A percentile compares a stretch with the other conserved stretches of the same genome.
Conservation (phyloP, 2,797 vertebrate species). For the Pempheris klunzingeri region DNA sequence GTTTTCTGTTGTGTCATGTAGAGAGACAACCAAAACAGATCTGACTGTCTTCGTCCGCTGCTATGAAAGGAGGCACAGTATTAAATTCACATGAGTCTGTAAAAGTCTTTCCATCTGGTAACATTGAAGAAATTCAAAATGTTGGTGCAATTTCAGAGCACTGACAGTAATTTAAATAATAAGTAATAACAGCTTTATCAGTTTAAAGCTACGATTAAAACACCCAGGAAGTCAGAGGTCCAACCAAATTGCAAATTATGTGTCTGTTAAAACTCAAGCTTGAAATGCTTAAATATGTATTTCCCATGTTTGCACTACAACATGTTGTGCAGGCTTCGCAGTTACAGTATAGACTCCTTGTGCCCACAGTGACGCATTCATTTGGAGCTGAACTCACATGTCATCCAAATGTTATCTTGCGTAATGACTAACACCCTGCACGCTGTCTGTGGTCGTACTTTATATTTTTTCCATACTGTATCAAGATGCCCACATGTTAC, state of each 20-base stretch:
- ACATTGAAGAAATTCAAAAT: constrained; percentile 14
- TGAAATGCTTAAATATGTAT: neutral
- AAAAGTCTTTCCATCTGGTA: neutral
- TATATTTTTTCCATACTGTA: constrained; percentile 72
- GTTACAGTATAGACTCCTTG: neutral
- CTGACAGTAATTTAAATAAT: constrained; percentile 12
- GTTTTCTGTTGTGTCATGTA: too few relatives aligned
- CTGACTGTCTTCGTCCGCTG: neutral
- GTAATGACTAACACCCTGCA: constrained; percentile 56
- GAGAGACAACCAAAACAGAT: neutral
- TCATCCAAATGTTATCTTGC: constrained; percentile 71
- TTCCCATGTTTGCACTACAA: neutral
- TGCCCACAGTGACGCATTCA: constrained; percentile 42
- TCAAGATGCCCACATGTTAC: constrained; percentile 74
- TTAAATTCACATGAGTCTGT: constrained; percentile 3
- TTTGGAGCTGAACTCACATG: constrained; percentile 68
- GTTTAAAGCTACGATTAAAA: constrained; percentile 7
- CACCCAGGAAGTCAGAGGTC: neutral
- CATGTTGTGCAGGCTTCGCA: neutral
- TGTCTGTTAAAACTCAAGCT: neutral
- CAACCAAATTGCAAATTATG: neutral
- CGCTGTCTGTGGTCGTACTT: constrained; percentile 54
- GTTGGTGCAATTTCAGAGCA: constrained; percentile 6
- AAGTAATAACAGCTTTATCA: constrained; percentile 14
- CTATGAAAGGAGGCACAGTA: constrained; percentile 6